Conservation (phyloP, 2,888 invertebrate genomes). For the Dryobota labecula region DNA sequence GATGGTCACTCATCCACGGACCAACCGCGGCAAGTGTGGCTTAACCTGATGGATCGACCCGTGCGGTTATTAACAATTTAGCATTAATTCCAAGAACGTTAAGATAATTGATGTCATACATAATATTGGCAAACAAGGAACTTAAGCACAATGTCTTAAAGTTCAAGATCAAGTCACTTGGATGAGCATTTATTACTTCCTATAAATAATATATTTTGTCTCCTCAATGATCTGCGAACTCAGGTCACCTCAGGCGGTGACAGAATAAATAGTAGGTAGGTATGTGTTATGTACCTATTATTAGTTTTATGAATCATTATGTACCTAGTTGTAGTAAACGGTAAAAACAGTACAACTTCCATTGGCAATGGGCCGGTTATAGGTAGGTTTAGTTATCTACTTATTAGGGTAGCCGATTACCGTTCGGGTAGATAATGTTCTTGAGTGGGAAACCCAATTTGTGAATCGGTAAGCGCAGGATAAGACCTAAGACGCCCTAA, state of each 20-base stretch:
- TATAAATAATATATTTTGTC: slow-evolving; percentile 8
- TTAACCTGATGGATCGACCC: too few relatives aligned
- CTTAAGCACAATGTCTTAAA: slow-evolving; percentile 29
- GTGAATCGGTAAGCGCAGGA: background rate
- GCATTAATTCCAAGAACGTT: background rate
- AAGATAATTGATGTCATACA: slow-evolving; percentile 6
- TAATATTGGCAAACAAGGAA: slow-evolving; percentile 37
- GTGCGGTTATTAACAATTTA: too few relatives aligned
- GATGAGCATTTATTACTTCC: slow-evolving; percentile 32
- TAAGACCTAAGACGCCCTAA: background rate
- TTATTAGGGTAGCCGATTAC: background rate
- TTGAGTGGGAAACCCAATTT: background rate
- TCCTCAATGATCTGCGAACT: slow-evolving; percentile 11
- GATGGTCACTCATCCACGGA: too few relatives aligned
- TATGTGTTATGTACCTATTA: background rate
- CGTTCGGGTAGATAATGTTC: background rate
- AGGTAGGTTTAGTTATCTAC: background rate
- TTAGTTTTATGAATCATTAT: too few relatives aligned
- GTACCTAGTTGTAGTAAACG: too few relatives aligned
- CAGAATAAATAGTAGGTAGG: background rate
- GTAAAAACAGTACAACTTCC: background rate
- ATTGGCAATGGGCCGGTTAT: background rate
- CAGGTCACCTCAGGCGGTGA: background rate
- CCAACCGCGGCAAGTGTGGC: too few relatives aligned
- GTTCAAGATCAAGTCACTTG: slow-evolving; percentile 39